Conservation (phyloP, 2,113 vertebrate species). For the Apodemus speciosus region DNA sequence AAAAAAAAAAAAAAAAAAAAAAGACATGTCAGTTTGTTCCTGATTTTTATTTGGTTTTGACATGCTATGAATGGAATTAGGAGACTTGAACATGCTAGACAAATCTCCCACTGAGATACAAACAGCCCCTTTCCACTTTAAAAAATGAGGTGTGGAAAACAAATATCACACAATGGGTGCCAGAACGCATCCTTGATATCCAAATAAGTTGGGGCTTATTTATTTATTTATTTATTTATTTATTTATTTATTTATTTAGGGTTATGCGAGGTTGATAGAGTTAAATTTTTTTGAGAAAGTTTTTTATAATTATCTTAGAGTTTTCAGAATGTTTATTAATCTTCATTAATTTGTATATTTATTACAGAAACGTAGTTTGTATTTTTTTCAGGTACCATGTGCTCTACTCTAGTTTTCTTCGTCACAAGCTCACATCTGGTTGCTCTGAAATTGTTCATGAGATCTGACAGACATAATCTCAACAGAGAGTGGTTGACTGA, state of each 20-base stretch:
- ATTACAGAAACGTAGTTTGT: constrained; percentile 20
- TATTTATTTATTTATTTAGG: background rate
- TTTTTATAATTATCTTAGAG: background rate
- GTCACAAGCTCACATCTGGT: background rate
- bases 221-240: background rate
- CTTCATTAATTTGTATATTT: constrained; percentile 70
- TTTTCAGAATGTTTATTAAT: background rate
- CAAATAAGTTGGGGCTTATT: background rate
- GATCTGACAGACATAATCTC: background rate
- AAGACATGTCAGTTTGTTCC: too few relatives aligned
- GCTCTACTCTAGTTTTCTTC: background rate
- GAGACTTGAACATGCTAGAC: background rate
- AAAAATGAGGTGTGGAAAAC: constrained; percentile 23
- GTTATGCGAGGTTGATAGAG: background rate
- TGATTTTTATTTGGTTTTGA: background rate
- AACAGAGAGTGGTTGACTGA: background rate
- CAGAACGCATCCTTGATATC: background rate
- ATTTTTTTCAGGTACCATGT: constrained; percentile 26
- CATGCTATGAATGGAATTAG: background rate
- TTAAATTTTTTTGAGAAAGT: background rate
- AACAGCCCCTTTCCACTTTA: background rate
- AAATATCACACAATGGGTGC: background rate
- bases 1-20: too few relatives aligned
- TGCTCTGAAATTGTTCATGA: background rate
- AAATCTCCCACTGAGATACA: background rate